phyloP scores from a whole-genome alignment of 2,113 vertebrate genomes.

The Protobothrops flavoviridis region DNA sequence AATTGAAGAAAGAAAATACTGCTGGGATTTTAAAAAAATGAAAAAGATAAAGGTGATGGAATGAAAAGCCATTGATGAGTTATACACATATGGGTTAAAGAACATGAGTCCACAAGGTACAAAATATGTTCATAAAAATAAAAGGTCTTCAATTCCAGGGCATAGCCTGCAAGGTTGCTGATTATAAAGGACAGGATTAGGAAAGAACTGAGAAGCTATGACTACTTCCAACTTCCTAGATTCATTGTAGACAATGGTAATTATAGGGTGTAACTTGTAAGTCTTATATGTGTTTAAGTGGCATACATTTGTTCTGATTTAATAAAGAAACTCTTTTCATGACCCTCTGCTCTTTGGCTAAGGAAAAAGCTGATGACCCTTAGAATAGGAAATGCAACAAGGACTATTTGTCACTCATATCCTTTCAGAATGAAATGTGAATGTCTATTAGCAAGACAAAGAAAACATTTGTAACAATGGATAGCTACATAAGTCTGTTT shows the following conservation, averaged over 20 bases:
- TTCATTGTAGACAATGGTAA: neutral
- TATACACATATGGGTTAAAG: neutral
- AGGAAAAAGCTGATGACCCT: neutral
- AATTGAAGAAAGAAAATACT: neutral
- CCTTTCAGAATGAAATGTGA: neutral
- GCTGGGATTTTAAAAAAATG: neutral
- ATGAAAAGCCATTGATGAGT: neutral
- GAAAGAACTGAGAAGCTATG: neutral
- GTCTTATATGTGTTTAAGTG: neutral
- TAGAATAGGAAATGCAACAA: neutral
- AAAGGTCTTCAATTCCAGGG: neutral
- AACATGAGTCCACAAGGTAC: neutral
- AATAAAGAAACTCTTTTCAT: neutral
- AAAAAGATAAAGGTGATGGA: neutral
- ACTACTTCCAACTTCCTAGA: neutral
- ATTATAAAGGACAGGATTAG: neutral
- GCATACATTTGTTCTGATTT: neutral
- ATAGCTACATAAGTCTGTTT: neutral
- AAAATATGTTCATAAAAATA: neutral
- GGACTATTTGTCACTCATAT: neutral
- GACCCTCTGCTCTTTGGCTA: neutral
- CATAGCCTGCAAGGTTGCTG: neutral
- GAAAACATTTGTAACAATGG: neutral
- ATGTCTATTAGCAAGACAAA: neutral
- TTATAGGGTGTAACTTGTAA: neutral